Conservation (phyloP, 2,888 invertebrate species). For the Fabriciana adippe region DNA sequence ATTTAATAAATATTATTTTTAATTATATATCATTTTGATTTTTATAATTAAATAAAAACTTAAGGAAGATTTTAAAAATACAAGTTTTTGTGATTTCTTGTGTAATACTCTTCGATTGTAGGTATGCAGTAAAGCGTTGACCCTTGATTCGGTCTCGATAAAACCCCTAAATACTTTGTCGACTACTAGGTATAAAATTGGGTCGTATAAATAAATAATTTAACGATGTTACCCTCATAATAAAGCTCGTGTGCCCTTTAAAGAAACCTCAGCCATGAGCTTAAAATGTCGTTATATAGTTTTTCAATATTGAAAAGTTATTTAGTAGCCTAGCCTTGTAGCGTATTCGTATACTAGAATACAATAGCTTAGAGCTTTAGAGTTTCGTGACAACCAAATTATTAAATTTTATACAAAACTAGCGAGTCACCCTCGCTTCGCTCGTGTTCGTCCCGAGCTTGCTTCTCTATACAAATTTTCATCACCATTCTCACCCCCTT, state of each 20-base stretch:
- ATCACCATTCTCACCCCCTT: too few species aligned
- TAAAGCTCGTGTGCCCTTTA: constrained; percentile 23
- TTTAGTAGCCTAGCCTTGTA: background rate
- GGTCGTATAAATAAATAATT: constrained; percentile 79
- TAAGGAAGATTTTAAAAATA: background rate
- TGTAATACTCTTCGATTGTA: constrained; percentile 54
- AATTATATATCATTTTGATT: too few species aligned
- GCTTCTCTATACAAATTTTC: too few species aligned
- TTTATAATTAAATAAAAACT: too few species aligned
- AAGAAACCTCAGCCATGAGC: constrained; percentile 21
- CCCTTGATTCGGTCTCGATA: constrained; percentile 77
- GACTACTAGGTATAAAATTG: constrained; percentile 72
- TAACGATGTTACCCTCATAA: constrained; percentile 54
- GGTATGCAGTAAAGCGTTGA: constrained; percentile 74
- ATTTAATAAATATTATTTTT: too few species aligned
- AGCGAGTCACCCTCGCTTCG: too few species aligned
- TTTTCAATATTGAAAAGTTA: constrained; percentile 18
- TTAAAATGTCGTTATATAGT: constrained; percentile 23
- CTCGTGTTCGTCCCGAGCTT: too few species aligned
- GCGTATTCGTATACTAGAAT: background rate
- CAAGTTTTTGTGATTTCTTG: constrained; percentile 1
- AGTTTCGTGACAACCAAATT: background rate
- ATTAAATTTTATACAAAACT: too few species aligned
- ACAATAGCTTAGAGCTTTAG: background rate
- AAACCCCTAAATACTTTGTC: constrained; percentile 75